Evolutionary conservation across 2,888 invertebrate genomes (phyloP), one percentile per base, ranked within the genome.

Genomic region (Pterobdella sp.): DNA sequence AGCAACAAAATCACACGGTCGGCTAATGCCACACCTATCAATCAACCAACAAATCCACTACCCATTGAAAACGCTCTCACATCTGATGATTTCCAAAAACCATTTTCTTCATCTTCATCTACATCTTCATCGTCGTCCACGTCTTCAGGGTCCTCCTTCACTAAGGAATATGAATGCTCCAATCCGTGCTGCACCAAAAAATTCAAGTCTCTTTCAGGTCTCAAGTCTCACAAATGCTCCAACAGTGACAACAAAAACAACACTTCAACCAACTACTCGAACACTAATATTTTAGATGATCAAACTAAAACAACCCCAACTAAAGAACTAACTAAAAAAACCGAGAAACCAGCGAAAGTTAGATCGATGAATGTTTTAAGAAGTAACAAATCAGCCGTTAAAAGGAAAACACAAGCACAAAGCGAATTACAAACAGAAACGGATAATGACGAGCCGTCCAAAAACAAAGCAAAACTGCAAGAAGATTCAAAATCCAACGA

Each of bases 171-270:
- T 34, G 34, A 42, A 18, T 71, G 71, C 26, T 56, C 56, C 29
- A 63, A 52, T 35, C 36, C 37, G 3, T 56, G 63, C 32, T 71
- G 71, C 37, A 35, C 71, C n/a, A 71, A 71, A 32, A 71, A 52
- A 34, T 71, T 71, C 71, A 71, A 71, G 63, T 71, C 71, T 29
- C 31, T 63, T 18, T 71, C 71, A n/a, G 71, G 71, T n/a, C 37
- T 71, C 35, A 71, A 63, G 36, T 52, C 71, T 10, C 71, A 71
- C 63, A 71, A 63, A 60, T 71, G 71, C 35, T 56, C 60, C n/a
- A 56, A 56, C 60, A 56, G 26, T 26, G 26, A 56, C 60, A 7
- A 18, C 60, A 56, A 18, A 3, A 56, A 7, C 14, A 56, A 56
- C 60, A 56, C 18, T 22, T 18, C 26, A 22, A 56, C 18, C n/a